phyloP scores from a whole-genome alignment of 2,888 invertebrate species.

The Perdita meconis region DNA sequence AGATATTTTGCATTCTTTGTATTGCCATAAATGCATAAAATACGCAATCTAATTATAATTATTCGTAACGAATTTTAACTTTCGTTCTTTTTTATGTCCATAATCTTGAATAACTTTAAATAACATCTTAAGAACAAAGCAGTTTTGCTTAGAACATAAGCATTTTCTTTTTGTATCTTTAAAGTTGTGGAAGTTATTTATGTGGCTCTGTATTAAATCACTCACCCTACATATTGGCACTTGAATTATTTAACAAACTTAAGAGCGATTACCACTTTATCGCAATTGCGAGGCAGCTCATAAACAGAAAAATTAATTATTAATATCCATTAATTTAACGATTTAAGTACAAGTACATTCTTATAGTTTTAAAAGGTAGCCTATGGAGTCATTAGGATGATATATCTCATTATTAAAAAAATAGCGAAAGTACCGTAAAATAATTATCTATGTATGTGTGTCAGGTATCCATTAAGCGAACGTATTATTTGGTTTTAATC shows the following conservation, averaged over 20 bases:
- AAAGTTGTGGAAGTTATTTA: too few relatives aligned
- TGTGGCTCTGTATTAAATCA: too few relatives aligned
- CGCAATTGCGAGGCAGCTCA: slow-evolving; percentile 68
- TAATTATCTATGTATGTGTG: slow-evolving; percentile 14
- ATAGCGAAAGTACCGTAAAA: slow-evolving; percentile 21
- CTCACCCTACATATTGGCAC: slow-evolving; percentile 76
- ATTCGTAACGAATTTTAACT: slow-evolving; percentile 26
- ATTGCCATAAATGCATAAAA: too few relatives aligned
- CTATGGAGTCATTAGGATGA: slow-evolving; percentile 21
- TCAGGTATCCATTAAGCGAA: slow-evolving; percentile 29
- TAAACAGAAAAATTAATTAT: slow-evolving; percentile 60
- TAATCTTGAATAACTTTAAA: slow-evolving; percentile 39
- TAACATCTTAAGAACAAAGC: too few relatives aligned
- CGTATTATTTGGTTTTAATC: slow-evolving; percentile 15
- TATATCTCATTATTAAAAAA: slow-evolving; percentile 23
- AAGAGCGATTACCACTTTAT: slow-evolving; percentile 56
- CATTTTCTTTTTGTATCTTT: too few relatives aligned
- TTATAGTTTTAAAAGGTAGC: slow-evolving; percentile 36
- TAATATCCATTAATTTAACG: slow-evolving; percentile 51
- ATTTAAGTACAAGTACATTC: slow-evolving; percentile 72
- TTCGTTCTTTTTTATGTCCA: slow-evolving; percentile 9
- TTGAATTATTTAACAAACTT: slow-evolving; percentile 58
- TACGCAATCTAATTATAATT: too few relatives aligned
- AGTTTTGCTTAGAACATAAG: too few relatives aligned
- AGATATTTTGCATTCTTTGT: too few relatives aligned